Percentiles rank a stretch among this genome's conserved stretches.
phyloP scores from a whole-genome alignment of 1,140 invertebrate genomes.

The Helicoverpa armigera region DNA sequence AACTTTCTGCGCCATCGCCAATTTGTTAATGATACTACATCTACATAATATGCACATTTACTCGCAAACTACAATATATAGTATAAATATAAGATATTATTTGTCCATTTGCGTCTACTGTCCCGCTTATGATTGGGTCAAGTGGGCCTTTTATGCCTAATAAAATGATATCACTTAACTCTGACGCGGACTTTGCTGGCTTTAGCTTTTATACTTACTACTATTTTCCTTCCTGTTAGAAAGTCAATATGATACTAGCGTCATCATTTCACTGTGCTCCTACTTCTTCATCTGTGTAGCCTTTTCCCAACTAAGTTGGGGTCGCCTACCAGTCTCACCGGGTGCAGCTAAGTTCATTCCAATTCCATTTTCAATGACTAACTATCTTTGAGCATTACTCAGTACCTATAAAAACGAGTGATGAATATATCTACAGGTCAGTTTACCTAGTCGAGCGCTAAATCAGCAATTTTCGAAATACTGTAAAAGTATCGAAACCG shows the following conservation, averaged over 20 bases:
- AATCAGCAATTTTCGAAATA: too few relatives aligned
- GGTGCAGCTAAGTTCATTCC: too few relatives aligned
- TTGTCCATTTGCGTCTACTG: background rate
- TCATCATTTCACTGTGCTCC: background rate
- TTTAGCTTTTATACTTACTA: constrained; percentile 1
- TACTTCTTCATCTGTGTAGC: background rate
- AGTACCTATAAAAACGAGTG: too few relatives aligned
- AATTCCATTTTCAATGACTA: too few relatives aligned
- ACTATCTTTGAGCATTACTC: too few relatives aligned
- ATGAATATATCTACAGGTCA: too few relatives aligned
- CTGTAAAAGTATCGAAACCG: too few relatives aligned
- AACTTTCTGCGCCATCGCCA: constrained; percentile 65
- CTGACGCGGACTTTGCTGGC: background rate
- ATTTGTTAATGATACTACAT: constrained; percentile 77
- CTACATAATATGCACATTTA: constrained; percentile 68
- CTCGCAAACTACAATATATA: constrained; percentile 53
- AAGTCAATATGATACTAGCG: background rate
- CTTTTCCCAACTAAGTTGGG: too few relatives aligned
- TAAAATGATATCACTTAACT: background rate
- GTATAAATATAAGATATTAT: constrained; percentile 38
- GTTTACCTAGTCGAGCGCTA: too few relatives aligned
- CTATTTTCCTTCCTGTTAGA: background rate
- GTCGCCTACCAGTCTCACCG: too few relatives aligned
- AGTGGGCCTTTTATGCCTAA: constrained; percentile 5
- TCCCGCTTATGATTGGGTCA: constrained; percentile 17